Conservation (phyloP, 1,140 invertebrate genomes). For the Dendroctonus valens region DNA sequence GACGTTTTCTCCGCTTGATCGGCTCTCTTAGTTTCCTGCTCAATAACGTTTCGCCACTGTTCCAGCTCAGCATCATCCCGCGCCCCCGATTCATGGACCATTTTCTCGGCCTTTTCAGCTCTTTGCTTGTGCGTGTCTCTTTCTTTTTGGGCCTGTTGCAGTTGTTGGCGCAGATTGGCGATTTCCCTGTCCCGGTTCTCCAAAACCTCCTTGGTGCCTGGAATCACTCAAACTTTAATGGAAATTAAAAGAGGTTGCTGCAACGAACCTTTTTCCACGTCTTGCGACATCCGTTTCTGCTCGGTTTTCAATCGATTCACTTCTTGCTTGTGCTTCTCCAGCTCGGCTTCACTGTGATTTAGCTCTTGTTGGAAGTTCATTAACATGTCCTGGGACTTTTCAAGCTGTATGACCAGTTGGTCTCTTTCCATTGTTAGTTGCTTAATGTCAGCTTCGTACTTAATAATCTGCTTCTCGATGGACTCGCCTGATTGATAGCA, state of each 20-base stretch:
- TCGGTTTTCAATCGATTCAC: slow-evolving; percentile 71
- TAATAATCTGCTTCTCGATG: slow-evolving; percentile 78
- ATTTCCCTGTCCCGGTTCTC: slow-evolving; percentile 69
- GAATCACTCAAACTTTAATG: neutral
- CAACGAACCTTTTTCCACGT: slow-evolving; percentile 60
- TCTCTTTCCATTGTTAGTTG: slow-evolving; percentile 82
- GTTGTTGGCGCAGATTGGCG: slow-evolving; percentile 70
- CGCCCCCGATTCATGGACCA: slow-evolving; percentile 61
- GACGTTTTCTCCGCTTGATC: slow-evolving; percentile 68
- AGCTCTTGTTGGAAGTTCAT: slow-evolving; percentile 90
- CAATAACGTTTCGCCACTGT: slow-evolving; percentile 74
- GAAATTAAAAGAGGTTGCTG: too few species aligned
- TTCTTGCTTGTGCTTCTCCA: slow-evolving; percentile 78
- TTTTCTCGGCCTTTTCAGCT: slow-evolving; percentile 67
- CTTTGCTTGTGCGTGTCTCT: slow-evolving; percentile 63
- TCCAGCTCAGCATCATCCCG: slow-evolving; percentile 63
- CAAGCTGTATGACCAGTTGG: slow-evolving; percentile 82
- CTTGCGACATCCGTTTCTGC: slow-evolving; percentile 65
- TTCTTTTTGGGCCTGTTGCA: slow-evolving; percentile 66
- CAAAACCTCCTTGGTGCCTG: slow-evolving; percentile 60
- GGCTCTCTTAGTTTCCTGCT: slow-evolving; percentile 69
- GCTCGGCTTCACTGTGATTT: slow-evolving; percentile 75
- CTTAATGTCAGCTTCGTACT: slow-evolving; percentile 80
- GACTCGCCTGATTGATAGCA: slow-evolving; percentile 56
- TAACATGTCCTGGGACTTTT: slow-evolving; percentile 89